Evolutionary conservation across 2,113 vertebrate species (phyloP).

Genomic region (Urocitellus parryii): DNA sequence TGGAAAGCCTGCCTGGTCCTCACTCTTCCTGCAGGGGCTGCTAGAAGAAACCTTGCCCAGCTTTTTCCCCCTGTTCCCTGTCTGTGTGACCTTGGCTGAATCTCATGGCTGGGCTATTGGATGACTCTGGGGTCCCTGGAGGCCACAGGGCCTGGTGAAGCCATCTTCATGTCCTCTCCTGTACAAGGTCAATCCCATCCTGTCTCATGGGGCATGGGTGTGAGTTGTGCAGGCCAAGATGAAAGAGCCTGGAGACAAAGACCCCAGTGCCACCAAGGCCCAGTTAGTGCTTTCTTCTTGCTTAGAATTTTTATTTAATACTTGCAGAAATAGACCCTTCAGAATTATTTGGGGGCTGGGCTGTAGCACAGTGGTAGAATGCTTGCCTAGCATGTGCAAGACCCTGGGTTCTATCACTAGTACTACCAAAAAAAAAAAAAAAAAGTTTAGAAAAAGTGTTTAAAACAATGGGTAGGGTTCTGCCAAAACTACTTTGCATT

Average conservation of each 20-base stretch:
- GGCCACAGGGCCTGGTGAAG: neutral
- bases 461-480: neutral
- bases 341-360: neutral
- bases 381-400: neutral
- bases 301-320: neutral
- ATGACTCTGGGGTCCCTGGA: no score
- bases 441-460: neutral
- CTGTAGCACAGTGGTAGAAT: neutral
- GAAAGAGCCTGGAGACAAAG: no score
- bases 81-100: neutral
- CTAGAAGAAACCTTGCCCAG: neutral
- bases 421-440: neutral
- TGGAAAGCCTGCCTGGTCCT: neutral
- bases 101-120: neutral
- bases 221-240: rapidly evolving
- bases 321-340: neutral
- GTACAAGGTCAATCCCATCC: rapidly evolving
- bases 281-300: neutral
- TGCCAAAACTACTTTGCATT: rapidly evolving
- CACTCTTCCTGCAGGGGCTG: rapidly evolving
- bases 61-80: neutral
- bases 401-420: neutral
- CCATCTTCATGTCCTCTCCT: neutral
- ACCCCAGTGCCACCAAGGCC: neutral
- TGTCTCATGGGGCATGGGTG: neutral